Evolutionary conservation across 1,140 invertebrate species (phyloP).

Genomic region (Whitmania pigra): DNA sequence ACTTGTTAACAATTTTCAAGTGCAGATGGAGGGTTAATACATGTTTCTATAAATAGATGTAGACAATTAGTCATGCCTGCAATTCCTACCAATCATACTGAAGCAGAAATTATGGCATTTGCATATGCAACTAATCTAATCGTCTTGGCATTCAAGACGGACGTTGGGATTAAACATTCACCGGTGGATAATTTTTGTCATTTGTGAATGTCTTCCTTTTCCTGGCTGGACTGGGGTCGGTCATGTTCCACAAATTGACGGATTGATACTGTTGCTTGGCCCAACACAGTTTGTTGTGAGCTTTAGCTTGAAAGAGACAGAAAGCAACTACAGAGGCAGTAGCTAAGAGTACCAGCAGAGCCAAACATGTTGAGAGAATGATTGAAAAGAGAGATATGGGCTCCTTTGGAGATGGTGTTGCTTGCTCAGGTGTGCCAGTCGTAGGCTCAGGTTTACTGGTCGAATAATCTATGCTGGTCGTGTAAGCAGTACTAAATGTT

Average conservation of each 20-base stretch:
- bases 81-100: too few relatives aligned
- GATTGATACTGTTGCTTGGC: conserved; percentile 8
- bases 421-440: neutral
- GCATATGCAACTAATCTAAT: too few relatives aligned
- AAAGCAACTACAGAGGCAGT: conserved; percentile 16
- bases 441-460: neutral
- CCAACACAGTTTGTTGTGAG: conserved; percentile 17
- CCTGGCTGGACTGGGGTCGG: neutral
- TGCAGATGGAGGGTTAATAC: too few relatives aligned
- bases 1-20: too few relatives aligned
- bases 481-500: neutral
- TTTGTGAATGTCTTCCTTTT: neutral
- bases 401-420: neutral
- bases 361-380: conserved; percentile 10
- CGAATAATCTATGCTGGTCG: neutral
- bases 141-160: too few relatives aligned
- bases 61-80: too few relatives aligned
- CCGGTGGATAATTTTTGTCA: neutral
- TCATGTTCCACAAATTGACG: neutral
- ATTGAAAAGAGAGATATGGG: neutral
- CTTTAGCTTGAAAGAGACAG: conserved; percentile 14
- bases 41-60: too few relatives aligned
- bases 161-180: neutral
- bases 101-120: too few relatives aligned
- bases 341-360: conserved; percentile 6